Evolutionary conservation across 2,888 invertebrate species (phyloP).

Genomic region (Nemurella pictetii): DNA sequence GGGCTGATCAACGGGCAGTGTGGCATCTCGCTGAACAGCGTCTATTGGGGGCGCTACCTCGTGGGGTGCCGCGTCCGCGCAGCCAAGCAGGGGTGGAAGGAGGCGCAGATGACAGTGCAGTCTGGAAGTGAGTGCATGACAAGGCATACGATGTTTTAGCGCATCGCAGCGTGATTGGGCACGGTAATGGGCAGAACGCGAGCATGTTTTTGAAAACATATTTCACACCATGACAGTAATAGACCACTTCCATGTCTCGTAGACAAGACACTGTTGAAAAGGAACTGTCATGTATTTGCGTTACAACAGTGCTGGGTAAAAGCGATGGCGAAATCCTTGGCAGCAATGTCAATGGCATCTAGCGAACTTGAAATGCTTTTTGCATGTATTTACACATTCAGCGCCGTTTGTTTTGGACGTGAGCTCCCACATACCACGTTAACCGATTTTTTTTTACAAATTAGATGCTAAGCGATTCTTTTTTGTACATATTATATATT

Average conservation of each 20-base stretch:
- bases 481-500: too few relatives aligned
- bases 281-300: neutral
- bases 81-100: neutral
- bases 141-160: neutral
- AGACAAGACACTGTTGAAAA: neutral
- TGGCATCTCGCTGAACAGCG: neutral
- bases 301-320: neutral
- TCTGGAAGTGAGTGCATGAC: neutral
- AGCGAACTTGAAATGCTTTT: neutral
- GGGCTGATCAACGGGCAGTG: neutral
- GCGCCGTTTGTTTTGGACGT: too few relatives aligned
- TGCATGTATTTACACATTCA: neutral
- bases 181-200: neutral
- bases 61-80: neutral
- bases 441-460: too few relatives aligned
- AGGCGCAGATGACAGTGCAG: neutral
- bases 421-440: too few relatives aligned
- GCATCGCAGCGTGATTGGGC: neutral
- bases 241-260: neutral
- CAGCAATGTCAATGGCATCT: neutral
- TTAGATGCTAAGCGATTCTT: too few relatives aligned
- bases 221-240: neutral
- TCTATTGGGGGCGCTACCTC: neutral
- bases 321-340: neutral
- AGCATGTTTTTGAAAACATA: neutral